phyloP scores from a whole-genome alignment of 1,140 invertebrate genomes.

The Macrosteles quadrilineatus region DNA sequence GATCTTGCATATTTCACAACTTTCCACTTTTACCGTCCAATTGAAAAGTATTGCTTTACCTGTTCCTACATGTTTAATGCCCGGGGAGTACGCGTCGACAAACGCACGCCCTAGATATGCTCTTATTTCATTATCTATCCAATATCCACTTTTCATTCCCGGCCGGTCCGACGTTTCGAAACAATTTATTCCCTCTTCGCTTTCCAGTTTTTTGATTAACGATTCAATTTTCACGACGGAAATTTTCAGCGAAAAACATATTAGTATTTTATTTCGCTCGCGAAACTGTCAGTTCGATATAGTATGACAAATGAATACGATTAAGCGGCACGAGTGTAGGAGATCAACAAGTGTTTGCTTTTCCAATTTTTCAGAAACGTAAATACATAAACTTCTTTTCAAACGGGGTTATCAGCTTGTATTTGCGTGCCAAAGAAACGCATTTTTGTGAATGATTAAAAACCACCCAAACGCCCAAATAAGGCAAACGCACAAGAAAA shows the following conservation, averaged over 20 bases:
- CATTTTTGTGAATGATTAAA: too few species aligned
- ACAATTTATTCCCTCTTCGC: constrained; percentile 22
- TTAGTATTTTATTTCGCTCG: too few species aligned
- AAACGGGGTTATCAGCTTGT: too few species aligned
- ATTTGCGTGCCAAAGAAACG: too few species aligned
- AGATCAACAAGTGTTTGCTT: too few species aligned
- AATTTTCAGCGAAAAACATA: neutral
- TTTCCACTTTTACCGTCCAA: constrained; percentile 24
- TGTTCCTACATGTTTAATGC: constrained; percentile 15
- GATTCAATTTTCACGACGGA: constrained; percentile 9
- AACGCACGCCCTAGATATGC: constrained; percentile 20
- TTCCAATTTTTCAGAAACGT: too few species aligned
- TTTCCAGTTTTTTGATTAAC: constrained; percentile 16
- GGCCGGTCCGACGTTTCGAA: neutral
- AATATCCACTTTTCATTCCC: constrained; percentile 25
- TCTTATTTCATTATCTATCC: constrained; percentile 27
- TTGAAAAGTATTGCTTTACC: constrained; percentile 27
- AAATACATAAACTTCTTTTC: too few species aligned
- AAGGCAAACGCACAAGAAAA: too few species aligned
- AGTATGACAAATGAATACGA: too few species aligned
- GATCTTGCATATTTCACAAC: constrained; percentile 7
- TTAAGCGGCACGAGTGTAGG: too few species aligned
- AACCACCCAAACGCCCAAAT: too few species aligned
- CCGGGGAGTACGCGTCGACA: constrained; percentile 17
- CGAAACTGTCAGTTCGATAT: too few species aligned